These are phyloP conservation scores for Sus cebifrons DNA, from an alignment of 2,797 vertebrate genomes.

Conservation along the genomic window DNA sequence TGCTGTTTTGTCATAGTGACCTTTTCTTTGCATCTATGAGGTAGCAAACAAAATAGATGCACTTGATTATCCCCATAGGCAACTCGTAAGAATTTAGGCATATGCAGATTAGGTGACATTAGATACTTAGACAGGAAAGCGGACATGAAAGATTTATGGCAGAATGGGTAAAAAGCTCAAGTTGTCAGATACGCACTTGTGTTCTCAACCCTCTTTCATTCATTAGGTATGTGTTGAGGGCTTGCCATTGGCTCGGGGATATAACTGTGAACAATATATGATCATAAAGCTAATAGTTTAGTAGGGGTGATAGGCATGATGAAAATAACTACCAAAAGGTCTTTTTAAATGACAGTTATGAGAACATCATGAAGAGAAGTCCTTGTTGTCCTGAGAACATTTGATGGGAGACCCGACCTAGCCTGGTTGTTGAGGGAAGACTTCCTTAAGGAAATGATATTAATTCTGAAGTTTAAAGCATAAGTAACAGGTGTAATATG, in stretches of 20 bases:
- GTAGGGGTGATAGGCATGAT: neutral
- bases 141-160: neutral
- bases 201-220: neutral
- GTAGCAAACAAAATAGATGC: neutral
- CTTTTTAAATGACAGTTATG: neutral
- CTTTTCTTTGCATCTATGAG: neutral
- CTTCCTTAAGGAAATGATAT: neutral
- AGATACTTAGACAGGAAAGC: neutral
- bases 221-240: neutral
- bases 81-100: neutral
- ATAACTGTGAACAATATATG: neutral
- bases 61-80: neutral
- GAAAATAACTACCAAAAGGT: neutral
- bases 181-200: neutral
- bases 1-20: neutral
- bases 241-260: neutral
- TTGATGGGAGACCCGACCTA: neutral
- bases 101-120: neutral
- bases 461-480: constrained; percentile 29
- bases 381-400: neutral
- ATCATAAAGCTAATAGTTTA: neutral
- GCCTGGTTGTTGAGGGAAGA: neutral
- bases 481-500: neutral
- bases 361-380: neutral
- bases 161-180: neutral